A percentile compares a stretch with the other conserved stretches of the same genome.
These are phyloP conservation scores for Coleophora flavipennella DNA, from an alignment of 2,888 invertebrate species.

Conservation along the genomic window DNA sequence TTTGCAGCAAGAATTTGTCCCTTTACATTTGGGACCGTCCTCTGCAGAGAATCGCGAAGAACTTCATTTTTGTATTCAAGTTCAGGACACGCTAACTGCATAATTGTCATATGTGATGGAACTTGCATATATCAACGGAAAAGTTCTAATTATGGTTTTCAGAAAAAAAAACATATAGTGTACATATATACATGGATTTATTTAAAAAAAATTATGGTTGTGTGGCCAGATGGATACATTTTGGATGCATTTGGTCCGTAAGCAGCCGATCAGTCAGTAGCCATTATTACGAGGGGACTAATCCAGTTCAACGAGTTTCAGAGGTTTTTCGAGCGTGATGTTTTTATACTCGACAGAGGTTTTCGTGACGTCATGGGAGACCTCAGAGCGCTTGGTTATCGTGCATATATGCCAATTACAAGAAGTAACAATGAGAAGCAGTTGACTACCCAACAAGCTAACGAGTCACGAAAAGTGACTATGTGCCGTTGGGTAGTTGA, in stretches of 20 bases:
- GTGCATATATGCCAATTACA: no score
- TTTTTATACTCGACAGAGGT: no score
- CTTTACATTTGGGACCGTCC: constrained; percentile 1
- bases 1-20: no score
- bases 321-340: not conserved
- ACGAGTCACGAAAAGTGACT: not conserved
- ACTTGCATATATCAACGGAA: constrained; percentile 4
- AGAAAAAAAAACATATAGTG: constrained; percentile 5
- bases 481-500: no score
- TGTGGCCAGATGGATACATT: not conserved
- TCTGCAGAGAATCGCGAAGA: not conserved
- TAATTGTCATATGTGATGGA: constrained; percentile 2
- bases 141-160: constrained; percentile 4
- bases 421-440: no score
- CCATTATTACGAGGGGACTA: not conserved
- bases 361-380: no score
- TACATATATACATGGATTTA: constrained; percentile 3
- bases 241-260: constrained; percentile 1
- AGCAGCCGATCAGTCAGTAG: not conserved
- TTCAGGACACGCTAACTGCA: not conserved
- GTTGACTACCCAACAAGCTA: not conserved
- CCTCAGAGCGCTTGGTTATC: no score
- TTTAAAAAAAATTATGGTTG: constrained; percentile 1
- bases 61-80: not conserved
- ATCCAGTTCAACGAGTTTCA: not conserved